Percentiles rank a stretch among this genome's conserved stretches.
Evolutionary conservation across 30 jellyfish, hydroid and myxozoan genomes (phyloP).

Genomic region (Rhopilema esculentum): DNA sequence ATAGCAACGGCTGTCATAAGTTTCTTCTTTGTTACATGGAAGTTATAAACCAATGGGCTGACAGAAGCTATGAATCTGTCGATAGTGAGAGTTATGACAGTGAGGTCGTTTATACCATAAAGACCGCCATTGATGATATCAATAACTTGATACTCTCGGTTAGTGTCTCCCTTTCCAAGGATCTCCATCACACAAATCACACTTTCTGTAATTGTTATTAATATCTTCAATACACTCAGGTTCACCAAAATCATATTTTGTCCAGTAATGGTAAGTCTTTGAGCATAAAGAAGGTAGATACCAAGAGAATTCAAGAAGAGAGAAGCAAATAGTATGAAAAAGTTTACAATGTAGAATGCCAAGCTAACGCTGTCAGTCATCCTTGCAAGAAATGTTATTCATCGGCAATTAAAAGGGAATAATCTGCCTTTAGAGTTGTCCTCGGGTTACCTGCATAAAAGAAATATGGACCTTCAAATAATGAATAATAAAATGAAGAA

Average conservation of each 20-base stretch:
- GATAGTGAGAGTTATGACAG: slow-evolving; percentile 19
- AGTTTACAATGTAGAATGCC: slow-evolving; percentile 11
- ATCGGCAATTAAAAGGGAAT: background rate
- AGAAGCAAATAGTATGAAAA: slow-evolving; percentile 22
- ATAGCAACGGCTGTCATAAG: slow-evolving; percentile 7
- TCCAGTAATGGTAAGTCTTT: background rate
- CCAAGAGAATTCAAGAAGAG: slow-evolving; percentile 50
- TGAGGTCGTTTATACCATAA: slow-evolving; percentile 66
- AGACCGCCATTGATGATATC: slow-evolving; percentile 62
- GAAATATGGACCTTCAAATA: background rate
- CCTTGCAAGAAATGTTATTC: background rate
- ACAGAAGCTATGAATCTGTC: slow-evolving; percentile 47
- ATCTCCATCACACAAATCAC: slow-evolving; percentile 16
- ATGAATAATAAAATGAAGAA: too few species aligned
- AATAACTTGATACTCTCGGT: slow-evolving; percentile 32
- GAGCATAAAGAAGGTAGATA: slow-evolving; percentile 6
- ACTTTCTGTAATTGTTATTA: slow-evolving; percentile 33
- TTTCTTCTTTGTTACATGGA: slow-evolving; percentile 2
- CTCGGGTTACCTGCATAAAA: background rate
- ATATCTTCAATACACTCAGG: slow-evolving; percentile 33
- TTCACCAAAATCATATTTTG: slow-evolving; percentile 35
- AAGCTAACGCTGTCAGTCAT: background rate
- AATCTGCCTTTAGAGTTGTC: background rate
- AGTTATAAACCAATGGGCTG: slow-evolving; percentile 17
- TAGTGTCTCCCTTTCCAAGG: slow-evolving; percentile 2